Conservation (phyloP, 2,113 vertebrate genomes). For the Aldabrachelys gigantea region DNA sequence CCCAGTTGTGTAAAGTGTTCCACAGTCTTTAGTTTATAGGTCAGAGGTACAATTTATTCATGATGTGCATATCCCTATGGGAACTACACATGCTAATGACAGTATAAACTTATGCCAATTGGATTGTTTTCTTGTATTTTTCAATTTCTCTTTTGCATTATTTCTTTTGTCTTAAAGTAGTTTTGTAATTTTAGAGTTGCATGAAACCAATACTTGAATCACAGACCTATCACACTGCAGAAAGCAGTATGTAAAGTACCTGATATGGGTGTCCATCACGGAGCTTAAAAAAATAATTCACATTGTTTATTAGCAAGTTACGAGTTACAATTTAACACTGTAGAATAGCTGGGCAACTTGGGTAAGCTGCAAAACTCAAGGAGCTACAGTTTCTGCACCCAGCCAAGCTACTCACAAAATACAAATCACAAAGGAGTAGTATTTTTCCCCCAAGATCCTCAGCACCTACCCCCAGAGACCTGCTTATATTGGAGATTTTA, state of each 20-base stretch:
- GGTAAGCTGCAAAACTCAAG: neutral
- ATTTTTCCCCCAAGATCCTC: neutral
- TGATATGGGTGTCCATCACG: neutral
- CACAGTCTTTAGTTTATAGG: neutral
- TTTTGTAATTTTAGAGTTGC: neutral
- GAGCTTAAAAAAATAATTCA: neutral
- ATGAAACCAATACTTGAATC: neutral
- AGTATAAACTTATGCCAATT: neutral
- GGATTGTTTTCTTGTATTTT: neutral
- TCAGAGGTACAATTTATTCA: neutral
- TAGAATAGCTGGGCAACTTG: neutral
- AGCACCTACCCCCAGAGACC: neutral
- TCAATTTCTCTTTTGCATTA: neutral
- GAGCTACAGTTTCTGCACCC: neutral
- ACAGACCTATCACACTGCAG: neutral
- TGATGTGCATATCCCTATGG: neutral
- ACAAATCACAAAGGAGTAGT: neutral
- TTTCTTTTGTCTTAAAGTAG: constrained; percentile 3
- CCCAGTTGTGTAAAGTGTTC: rapidly evolving
- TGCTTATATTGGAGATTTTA: neutral
- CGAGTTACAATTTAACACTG: neutral
- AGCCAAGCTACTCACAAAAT: neutral
- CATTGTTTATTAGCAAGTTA: neutral
- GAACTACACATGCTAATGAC: neutral
- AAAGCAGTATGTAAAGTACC: neutral